These are phyloP conservation scores for Crypturellus undulatus DNA, from an alignment of 2,113 vertebrate species.

Conservation along the genomic window DNA sequence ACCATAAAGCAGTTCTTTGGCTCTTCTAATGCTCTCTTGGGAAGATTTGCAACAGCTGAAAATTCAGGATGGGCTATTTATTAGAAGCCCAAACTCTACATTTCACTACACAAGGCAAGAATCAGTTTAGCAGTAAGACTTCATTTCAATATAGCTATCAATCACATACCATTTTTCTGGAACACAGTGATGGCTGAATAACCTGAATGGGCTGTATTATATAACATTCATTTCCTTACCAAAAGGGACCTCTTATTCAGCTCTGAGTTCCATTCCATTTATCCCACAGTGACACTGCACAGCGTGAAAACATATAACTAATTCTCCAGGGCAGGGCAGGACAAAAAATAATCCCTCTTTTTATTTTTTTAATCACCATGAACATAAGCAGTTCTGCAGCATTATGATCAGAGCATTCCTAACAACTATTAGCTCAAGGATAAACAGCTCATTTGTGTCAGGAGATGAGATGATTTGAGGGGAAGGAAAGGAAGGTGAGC, in stretches of 20 bases:
- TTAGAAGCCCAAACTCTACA: not conserved
- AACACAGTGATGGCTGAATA: fast-evolving
- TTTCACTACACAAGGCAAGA: not conserved
- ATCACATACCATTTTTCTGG: not conserved
- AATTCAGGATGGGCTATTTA: fast-evolving
- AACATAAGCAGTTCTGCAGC: conserved; percentile 5
- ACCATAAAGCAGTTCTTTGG: not conserved
- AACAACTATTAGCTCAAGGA: conserved; percentile 9
- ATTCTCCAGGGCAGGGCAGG: not conserved
- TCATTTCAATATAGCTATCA: not conserved
- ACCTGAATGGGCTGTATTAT: not conserved
- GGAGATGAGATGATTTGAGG: not conserved
- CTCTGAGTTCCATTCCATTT: not conserved
- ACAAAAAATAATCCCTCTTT: conserved; percentile 14
- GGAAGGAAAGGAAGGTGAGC: not conserved
- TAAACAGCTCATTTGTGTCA: not conserved
- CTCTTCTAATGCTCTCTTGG: fast-evolving
- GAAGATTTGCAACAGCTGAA: fast-evolving
- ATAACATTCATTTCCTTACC: not conserved
- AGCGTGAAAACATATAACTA: not conserved
- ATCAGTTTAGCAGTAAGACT: not conserved
- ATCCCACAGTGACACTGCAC: not conserved
- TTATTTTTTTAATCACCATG: not conserved
- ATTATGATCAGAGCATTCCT: not conserved
- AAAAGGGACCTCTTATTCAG: not conserved